Evolutionary conservation across 2,797 vertebrate genomes (phyloP), one percentile per base, ranked within the genome.

Genomic region (Lacerta viridis): DNA sequence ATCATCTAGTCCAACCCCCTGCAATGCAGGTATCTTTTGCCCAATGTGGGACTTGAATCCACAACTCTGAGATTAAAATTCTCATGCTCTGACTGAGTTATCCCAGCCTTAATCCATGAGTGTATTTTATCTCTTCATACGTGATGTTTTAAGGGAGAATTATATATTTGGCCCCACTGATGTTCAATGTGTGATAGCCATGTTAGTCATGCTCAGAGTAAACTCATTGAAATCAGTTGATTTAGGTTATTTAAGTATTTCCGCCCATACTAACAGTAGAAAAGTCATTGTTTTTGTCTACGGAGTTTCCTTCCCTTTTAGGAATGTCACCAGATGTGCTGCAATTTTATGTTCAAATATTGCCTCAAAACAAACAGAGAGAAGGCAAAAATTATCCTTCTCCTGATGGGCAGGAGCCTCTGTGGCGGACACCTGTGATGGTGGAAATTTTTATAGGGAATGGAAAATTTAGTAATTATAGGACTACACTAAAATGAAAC

Each of bases 221-320:
- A 55, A 55, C 50, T 55, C 50, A 55, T 4, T 55, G 13, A 55
- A 55, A 55, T 55, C 50, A 55, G 50, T 55, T 55, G 50, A 55
- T 55, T 55, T 55, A 4, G 13, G 15, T 55, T 55, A 55, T 55
- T 55, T 43, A 74, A 41, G 29, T 10, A 61, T 13, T 61, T 61
- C 23, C n/a, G 13, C 33, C 13, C n/a, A 69, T 50, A 39, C 7
- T 36, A 59, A 20, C 7, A 43, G 89, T 92, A 91, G 76, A 94
- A 93, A 90, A 90, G 92, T 93, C 90, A 94, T 93, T 93, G 87
- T 93, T 69, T 81, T 66, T 94, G 83, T 93, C 92, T 90, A 78
- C 90, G 90, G 86, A 94, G 87, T 90, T 94, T 93, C 94, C 89
- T 92, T 95, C 90, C 86, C 93, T 94, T 95, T 92, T 77, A 27